phyloP scores from a whole-genome alignment of 2,888 invertebrate genomes.

The Andrena minutula region DNA sequence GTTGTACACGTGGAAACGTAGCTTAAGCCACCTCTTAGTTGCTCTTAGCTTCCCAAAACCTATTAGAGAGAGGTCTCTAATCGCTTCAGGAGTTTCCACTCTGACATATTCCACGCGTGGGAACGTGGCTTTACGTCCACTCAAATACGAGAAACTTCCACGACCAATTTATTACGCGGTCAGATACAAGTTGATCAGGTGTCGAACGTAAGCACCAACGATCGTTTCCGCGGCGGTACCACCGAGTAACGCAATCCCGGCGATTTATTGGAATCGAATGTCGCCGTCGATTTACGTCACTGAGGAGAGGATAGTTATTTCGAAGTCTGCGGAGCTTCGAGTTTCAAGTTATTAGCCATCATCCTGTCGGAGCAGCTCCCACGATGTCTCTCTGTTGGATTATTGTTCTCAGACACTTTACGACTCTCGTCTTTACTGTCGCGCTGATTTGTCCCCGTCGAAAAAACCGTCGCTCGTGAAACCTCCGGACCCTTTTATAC shows the following conservation, averaged over 20 bases:
- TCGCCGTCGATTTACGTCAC: neutral
- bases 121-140: neutral
- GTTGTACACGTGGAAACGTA: no score
- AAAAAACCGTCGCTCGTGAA: neutral
- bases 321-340: neutral
- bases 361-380: neutral
- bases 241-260: neutral
- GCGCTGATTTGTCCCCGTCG: constrained; percentile 12
- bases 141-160: neutral
- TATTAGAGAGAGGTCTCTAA: no score
- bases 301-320: neutral
- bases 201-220: neutral
- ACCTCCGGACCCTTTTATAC: constrained; percentile 1
- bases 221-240: neutral
- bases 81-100: neutral
- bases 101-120: no score
- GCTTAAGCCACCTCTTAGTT: no score
- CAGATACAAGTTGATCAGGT: neutral
- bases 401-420: constrained; percentile 11
- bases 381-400: constrained; percentile 4
- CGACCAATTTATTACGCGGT: neutral
- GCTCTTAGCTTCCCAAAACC: no score
- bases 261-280: constrained; percentile 6
- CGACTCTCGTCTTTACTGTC: constrained; percentile 20
- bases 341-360: neutral